phyloP scores from a whole-genome alignment of 2,888 invertebrate species.

The Lysandra bellargus region DNA sequence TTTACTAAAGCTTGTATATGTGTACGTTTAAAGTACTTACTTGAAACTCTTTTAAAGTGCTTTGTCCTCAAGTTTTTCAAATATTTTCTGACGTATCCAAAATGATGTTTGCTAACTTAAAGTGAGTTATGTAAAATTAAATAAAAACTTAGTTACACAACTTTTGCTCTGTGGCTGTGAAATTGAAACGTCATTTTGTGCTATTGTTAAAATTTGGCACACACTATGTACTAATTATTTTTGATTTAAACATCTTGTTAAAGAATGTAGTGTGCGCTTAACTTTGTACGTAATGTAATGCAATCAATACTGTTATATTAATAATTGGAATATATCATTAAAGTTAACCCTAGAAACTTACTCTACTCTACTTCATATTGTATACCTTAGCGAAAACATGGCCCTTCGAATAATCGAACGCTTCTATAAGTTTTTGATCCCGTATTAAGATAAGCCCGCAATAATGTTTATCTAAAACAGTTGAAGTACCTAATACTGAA shows the following conservation, averaged over 20 bases:
- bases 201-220: constrained; percentile 26
- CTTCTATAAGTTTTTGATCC: neutral
- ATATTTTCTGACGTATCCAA: neutral
- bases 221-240: constrained; percentile 23
- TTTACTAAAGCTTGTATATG: neutral
- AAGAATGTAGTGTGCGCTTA: constrained; percentile 28
- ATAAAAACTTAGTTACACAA: constrained; percentile 11
- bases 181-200: constrained; percentile 37
- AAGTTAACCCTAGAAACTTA: constrained; percentile 23
- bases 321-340: constrained; percentile 32
- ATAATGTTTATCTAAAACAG: neutral
- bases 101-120: neutral
- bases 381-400: constrained; percentile 3
- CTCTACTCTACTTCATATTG: neutral
- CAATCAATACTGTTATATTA: constrained; percentile 21
- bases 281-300: constrained; percentile 25
- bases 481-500: neutral
- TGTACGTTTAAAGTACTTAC: neutral
- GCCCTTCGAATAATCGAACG: neutral
- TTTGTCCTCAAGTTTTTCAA: neutral
- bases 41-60: neutral
- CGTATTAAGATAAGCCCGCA: neutral
- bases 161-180: constrained; percentile 33
- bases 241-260: constrained; percentile 24
- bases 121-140: neutral